Conservation (phyloP, 2,113 vertebrate genomes). For the Pithys albifrons region DNA sequence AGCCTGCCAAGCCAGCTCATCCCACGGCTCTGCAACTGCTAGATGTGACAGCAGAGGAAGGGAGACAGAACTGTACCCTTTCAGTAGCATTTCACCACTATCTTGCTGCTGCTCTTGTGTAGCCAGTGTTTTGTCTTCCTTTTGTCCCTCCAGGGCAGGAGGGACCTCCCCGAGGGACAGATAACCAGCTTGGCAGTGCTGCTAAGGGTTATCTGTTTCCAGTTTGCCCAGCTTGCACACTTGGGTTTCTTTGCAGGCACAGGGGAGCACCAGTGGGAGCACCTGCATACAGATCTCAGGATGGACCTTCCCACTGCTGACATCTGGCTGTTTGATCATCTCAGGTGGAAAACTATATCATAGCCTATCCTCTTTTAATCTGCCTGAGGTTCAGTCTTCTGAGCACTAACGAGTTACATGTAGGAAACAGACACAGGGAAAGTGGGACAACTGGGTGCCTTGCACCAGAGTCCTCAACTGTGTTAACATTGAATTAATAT, state of each 20-base stretch:
- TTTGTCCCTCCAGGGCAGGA: neutral
- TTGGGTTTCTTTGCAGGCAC: neutral
- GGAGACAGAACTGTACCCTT: neutral
- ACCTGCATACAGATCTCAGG: neutral
- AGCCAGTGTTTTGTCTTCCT: neutral
- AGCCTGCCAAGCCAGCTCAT: slow-evolving; percentile 2
- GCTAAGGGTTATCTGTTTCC: neutral
- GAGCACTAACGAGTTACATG: neutral
- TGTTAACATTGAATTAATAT: neutral
- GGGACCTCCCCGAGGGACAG: neutral
- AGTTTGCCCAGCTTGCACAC: neutral
- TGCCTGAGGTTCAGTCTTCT: neutral
- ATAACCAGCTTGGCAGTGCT: neutral
- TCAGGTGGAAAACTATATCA: neutral
- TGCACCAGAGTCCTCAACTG: neutral
- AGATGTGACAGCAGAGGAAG: neutral
- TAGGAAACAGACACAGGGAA: neutral
- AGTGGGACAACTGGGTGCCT: neutral
- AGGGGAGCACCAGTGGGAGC: neutral
- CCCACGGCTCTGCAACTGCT: neutral
- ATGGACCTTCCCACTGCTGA: neutral
- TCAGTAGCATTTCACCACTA: neutral
- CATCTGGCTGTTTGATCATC: neutral
- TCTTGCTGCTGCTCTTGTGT: neutral
- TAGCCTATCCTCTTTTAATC: neutral